These are phyloP conservation scores for Thomomys bottae DNA, from an alignment of 2,113 vertebrate species.

Conservation along the genomic window DNA sequence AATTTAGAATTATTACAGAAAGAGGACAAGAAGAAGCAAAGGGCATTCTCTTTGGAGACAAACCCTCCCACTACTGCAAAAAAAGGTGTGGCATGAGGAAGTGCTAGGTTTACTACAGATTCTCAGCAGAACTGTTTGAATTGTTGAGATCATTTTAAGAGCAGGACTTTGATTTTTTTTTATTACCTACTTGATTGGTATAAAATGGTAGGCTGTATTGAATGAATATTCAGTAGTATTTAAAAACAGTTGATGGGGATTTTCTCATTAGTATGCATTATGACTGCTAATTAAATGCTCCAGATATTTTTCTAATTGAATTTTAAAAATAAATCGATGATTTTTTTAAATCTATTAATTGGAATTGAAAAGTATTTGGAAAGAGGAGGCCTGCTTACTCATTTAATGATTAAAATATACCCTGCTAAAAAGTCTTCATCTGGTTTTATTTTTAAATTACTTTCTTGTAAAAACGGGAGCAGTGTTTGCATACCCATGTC, in stretches of 20 bases:
- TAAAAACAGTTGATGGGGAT: background rate
- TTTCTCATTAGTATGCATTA: background rate
- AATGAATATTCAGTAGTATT: slow-evolving; percentile 35
- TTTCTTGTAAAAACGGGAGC: slow-evolving; percentile 35
- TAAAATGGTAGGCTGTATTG: background rate
- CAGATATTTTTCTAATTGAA: slow-evolving; percentile 27
- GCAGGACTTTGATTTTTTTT: slow-evolving; percentile 9
- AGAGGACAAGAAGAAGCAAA: slow-evolving; percentile 23
- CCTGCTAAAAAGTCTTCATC: background rate
- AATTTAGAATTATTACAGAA: slow-evolving; percentile 25
- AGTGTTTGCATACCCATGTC: background rate
- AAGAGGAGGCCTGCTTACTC: background rate
- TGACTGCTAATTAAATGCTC: slow-evolving; percentile 53
- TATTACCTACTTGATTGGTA: slow-evolving; percentile 25
- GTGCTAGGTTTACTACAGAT: background rate
- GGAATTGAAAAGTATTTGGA: slow-evolving; percentile 43
- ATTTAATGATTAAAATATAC: slow-evolving; percentile 48
- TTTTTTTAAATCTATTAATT: slow-evolving; percentile 21
- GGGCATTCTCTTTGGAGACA: background rate
- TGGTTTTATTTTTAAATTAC: slow-evolving; percentile 38
- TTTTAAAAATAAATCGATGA: background rate
- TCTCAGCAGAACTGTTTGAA: background rate
- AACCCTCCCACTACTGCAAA: background rate
- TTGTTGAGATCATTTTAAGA: slow-evolving; percentile 21
- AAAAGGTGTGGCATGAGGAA: background rate